Percentiles rank a stretch among this genome's conserved stretches.
These are phyloP conservation scores for Mellivora capensis DNA, from an alignment of 2,113 vertebrate species.

Conservation along the genomic window DNA sequence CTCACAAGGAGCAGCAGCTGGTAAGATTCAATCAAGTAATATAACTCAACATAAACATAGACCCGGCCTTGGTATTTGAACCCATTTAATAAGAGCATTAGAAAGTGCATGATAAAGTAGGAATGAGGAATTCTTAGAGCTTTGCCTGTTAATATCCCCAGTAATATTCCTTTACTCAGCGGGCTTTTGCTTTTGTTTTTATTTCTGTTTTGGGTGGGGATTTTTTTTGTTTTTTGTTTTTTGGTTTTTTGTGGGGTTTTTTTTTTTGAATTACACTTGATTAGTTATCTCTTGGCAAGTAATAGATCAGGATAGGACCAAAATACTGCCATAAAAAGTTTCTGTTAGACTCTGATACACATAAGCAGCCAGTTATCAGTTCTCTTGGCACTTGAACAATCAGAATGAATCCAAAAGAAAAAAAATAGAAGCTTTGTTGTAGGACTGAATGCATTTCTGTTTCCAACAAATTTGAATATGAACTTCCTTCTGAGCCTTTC, in stretches of 20 bases:
- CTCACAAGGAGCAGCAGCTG: background rate
- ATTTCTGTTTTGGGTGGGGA: too few species aligned
- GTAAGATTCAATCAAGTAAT: background rate
- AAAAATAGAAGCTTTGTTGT: background rate
- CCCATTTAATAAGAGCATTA: background rate
- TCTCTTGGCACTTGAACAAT: background rate
- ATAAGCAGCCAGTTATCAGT: background rate
- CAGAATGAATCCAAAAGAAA: background rate
- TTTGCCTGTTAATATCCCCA: background rate
- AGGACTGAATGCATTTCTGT: constrained; percentile 8
- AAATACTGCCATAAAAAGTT: background rate
- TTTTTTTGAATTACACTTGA: background rate
- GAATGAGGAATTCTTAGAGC: background rate
- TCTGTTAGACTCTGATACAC: background rate
- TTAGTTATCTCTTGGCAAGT: background rate
- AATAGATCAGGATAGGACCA: background rate
- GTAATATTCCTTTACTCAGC: background rate
- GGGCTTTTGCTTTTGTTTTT: background rate
- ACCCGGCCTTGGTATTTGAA: constrained; percentile 57
- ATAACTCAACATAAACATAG: background rate
- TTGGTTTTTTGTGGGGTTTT: background rate
- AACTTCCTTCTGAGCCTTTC: background rate
- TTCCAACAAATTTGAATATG: constrained; percentile 1
- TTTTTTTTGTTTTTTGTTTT: background rate
- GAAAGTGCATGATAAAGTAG: background rate